These are phyloP conservation scores for Anarrhichthys ocellatus DNA, from an alignment of 2,113 vertebrate genomes.

Conservation along the genomic window DNA sequence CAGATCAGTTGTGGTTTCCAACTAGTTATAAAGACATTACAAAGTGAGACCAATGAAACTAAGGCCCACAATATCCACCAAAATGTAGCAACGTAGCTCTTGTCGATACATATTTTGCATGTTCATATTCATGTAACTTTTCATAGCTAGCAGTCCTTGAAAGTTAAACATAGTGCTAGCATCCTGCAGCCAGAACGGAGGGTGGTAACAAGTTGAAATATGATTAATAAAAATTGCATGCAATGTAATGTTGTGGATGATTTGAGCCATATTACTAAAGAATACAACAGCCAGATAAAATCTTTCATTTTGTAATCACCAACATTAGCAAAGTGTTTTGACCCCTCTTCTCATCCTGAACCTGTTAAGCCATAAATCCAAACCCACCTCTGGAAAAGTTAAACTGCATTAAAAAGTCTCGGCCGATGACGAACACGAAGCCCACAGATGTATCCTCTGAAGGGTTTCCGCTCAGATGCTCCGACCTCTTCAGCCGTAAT, in stretches of 20 bases:
- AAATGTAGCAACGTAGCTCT: background rate
- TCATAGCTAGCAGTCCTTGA: background rate
- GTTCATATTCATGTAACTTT: background rate
- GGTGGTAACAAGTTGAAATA: background rate
- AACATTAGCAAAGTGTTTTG: background rate
- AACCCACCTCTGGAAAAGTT: conserved; percentile 17
- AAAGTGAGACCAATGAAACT: background rate
- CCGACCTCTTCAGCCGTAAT: conserved; percentile 53
- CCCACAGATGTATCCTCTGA: background rate
- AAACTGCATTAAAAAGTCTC: conserved; percentile 29
- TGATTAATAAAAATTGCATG: background rate
- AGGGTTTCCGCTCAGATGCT: conserved; percentile 22
- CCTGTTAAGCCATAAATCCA: background rate
- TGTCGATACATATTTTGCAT: background rate
- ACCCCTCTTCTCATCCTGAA: background rate
- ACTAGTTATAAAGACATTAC: background rate
- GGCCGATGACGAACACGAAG: conserved; percentile 15
- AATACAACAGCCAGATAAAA: background rate
- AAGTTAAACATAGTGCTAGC: background rate
- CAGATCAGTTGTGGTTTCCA: background rate
- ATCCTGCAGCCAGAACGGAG: background rate
- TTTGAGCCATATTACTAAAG: background rate
- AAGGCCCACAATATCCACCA: background rate
- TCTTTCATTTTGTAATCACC: background rate
- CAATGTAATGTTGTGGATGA: background rate